Conservation (phyloP, 2,888 invertebrate species). For the Phyllotreta cruciferae region DNA sequence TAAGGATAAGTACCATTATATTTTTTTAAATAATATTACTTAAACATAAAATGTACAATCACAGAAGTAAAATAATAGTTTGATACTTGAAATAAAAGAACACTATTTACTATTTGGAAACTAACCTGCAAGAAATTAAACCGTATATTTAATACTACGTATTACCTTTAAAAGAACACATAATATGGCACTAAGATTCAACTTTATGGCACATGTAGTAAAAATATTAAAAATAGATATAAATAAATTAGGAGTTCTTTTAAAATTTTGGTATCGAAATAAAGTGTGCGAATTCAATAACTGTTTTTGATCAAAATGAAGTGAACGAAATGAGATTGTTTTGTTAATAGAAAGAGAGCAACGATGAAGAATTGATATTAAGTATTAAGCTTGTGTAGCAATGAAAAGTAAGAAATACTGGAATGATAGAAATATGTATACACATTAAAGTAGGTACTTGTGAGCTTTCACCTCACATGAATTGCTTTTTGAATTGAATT, state of each 20-base stretch:
- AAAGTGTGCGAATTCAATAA: conserved; percentile 42
- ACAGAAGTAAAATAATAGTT: too few species aligned
- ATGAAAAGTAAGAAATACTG: conserved; percentile 17
- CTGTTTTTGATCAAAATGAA: conserved; percentile 33
- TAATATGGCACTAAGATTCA: not conserved
- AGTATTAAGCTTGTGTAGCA: conserved; percentile 1
- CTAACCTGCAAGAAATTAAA: conserved; percentile 1
- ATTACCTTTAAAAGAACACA: not conserved
- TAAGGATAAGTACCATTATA: conserved; percentile 6
- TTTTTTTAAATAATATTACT: not conserved
- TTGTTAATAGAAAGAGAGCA: not conserved
- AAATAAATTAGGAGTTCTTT: conserved; percentile 5
- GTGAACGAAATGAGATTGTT: not conserved
- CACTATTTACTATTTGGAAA: not conserved
- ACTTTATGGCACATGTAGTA: too few species aligned
- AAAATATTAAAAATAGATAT: not conserved
- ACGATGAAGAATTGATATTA: conserved; percentile 11
- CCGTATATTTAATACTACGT: too few species aligned
- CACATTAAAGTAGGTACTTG: not conserved
- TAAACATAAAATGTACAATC: too few species aligned
- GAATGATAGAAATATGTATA: conserved; percentile 11
- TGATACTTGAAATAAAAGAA: too few species aligned
- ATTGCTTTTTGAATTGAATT: not conserved
- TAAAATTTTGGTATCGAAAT: not conserved
- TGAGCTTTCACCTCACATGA: not conserved